Percentiles rank a stretch among this genome's conserved stretches.
phyloP scores from a whole-genome alignment of 2,113 vertebrate genomes.

The Forbesichthys papilliferus region DNA sequence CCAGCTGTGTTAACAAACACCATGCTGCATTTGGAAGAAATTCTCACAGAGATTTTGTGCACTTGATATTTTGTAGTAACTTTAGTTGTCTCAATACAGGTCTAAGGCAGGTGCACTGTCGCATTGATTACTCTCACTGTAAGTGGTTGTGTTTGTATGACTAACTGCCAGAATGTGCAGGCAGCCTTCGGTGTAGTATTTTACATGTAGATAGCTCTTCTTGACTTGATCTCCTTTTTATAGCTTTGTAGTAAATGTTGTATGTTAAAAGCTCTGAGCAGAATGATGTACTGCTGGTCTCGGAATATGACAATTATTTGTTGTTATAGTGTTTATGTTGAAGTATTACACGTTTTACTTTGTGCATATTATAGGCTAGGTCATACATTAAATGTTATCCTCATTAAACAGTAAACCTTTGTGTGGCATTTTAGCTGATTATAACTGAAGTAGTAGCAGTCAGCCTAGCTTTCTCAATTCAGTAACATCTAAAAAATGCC shows the following conservation, averaged over 20 bases:
- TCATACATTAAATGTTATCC: background rate
- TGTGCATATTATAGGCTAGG: background rate
- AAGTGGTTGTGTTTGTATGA: slow-evolving; percentile 28
- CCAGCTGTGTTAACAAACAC: background rate
- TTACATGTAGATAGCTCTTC: background rate
- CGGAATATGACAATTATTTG: background rate
- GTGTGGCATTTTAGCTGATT: background rate
- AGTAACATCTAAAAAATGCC: too few relatives aligned
- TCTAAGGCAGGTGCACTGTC: slow-evolving; percentile 48
- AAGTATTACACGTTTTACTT: background rate
- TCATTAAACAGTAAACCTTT: background rate
- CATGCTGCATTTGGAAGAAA: background rate
- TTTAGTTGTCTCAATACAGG: slow-evolving; percentile 53
- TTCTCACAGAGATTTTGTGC: too few relatives aligned
- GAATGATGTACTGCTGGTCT: background rate
- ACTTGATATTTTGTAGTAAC: slow-evolving; percentile 25
- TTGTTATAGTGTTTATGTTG: too few relatives aligned
- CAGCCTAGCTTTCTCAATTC: slow-evolving; percentile 1
- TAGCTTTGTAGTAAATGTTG: background rate
- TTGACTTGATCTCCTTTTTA: background rate
- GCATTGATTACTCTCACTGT: slow-evolving; percentile 49
- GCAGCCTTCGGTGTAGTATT: background rate
- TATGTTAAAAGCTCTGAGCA: background rate
- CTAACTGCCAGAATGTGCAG: slow-evolving; percentile 10
- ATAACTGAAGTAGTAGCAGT: slow-evolving; percentile 2